A percentile compares a stretch with the other conserved stretches of the same genome.
Evolutionary conservation across 2,797 vertebrate genomes (phyloP).

Genomic region (Enteromius viviparus): DNA sequence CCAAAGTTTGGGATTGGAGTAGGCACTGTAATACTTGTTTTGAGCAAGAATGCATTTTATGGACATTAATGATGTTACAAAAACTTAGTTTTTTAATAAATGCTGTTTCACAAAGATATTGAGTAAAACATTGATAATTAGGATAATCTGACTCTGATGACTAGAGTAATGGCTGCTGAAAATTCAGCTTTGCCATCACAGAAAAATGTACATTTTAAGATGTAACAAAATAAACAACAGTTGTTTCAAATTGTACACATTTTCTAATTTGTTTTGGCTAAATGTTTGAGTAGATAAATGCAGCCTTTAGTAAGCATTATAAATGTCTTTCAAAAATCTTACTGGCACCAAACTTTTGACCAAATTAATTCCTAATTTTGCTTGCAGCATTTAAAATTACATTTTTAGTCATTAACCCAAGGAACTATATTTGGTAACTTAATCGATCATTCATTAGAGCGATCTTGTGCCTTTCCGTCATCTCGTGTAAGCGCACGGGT

Average conservation of each 20-base stretch:
- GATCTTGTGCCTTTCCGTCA: too few species aligned
- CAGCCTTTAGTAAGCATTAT: not conserved
- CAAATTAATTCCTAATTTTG: not conserved
- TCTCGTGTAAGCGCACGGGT: too few species aligned
- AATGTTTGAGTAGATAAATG: not conserved
- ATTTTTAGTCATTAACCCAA: not conserved
- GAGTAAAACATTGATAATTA: not conserved
- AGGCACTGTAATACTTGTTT: not conserved
- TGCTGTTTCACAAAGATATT: not conserved
- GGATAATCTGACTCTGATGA: not conserved
- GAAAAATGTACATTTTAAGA: not conserved
- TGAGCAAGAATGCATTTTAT: not conserved
- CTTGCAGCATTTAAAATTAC: not conserved
- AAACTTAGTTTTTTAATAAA: not conserved
- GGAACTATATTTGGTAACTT: too few species aligned
- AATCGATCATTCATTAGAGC: too few species aligned
- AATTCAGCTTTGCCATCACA: not conserved
- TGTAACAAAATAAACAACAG: not conserved
- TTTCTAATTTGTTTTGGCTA: not conserved
- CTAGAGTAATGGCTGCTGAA: not conserved
- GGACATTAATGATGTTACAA: not conserved
- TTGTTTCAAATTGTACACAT: not conserved
- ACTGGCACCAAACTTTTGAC: not conserved
- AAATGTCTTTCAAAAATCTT: not conserved
- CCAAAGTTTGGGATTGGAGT: not conserved